Evolutionary conservation across 2,113 vertebrate species (phyloP).

Genomic region (Marmota monax): DNA sequence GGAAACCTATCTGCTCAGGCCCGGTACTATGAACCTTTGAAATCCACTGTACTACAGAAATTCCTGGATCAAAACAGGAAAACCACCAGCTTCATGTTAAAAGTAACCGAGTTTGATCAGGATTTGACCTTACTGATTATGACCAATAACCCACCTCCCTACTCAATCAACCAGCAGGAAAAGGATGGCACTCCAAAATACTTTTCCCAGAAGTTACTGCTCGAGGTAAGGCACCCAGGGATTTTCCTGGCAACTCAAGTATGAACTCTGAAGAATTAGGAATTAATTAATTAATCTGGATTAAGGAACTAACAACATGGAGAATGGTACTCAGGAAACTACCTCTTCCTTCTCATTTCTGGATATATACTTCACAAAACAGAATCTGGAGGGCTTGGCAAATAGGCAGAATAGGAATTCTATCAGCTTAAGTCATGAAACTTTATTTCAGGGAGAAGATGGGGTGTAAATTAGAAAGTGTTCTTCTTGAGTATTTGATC

Average conservation of each 20-base stretch:
- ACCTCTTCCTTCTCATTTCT: not conserved
- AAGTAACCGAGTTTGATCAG: conserved; percentile 76
- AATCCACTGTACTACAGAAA: conserved; percentile 56
- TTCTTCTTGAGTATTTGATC: not conserved
- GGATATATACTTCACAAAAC: not conserved
- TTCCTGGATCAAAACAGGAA: conserved; percentile 61
- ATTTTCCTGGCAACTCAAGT: not conserved
- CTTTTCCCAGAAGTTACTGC: conserved; percentile 58
- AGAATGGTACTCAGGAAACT: not conserved
- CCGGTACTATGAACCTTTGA: conserved; percentile 61
- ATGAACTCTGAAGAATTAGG: not conserved
- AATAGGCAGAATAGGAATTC: not conserved
- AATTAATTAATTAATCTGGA: not conserved
- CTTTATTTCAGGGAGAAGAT: not conserved
- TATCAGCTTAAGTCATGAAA: not conserved
- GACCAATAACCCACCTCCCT: conserved; percentile 79
- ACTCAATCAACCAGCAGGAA: conserved; percentile 25
- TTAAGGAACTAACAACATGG: not conserved
- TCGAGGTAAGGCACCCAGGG: conserved; percentile 41
- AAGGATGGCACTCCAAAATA: conserved; percentile 44
- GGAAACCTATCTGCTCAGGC: conserved; percentile 60
- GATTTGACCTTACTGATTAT: conserved; percentile 77
- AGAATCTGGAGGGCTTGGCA: not conserved
- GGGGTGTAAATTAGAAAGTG: not conserved
- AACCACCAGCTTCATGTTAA: conserved; percentile 62